These are phyloP conservation scores for Metopolophium dirhodum DNA, from an alignment of 1,140 invertebrate species.

Conservation along the genomic window DNA sequence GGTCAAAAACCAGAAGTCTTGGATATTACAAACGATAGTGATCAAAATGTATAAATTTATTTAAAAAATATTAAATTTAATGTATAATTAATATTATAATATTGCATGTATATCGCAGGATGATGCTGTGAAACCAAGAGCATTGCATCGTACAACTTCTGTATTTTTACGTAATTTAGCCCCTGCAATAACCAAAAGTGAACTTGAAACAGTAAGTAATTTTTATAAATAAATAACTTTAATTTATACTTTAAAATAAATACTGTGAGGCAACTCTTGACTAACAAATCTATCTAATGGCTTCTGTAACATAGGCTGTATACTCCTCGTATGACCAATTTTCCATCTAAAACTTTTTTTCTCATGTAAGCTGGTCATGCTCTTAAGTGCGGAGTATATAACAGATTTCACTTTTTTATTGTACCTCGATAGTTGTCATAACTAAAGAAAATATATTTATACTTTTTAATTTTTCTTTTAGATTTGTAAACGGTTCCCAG, in stretches of 20 bases:
- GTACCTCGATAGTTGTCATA: neutral
- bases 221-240: neutral
- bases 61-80: conserved; percentile 19
- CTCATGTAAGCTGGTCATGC: too few species aligned
- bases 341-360: too few species aligned
- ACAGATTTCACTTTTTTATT: neutral
- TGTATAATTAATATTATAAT: conserved; percentile 39
- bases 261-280: neutral
- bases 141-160: conserved; percentile 91
- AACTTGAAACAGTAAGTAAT: conserved; percentile 88
- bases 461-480: conserved; percentile 62
- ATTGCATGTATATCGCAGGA: conserved; percentile 30
- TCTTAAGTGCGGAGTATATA: too few species aligned
- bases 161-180: conserved; percentile 96
- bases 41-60: conserved; percentile 33
- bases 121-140: conserved; percentile 68
- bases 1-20: conserved; percentile 41
- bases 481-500: conserved; percentile 93
- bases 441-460: neutral
- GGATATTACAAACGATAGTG: conserved; percentile 51
- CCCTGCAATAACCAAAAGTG: conserved; percentile 93
- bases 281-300: neutral
- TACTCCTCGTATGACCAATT: too few species aligned
- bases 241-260: neutral
- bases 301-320: too few species aligned